Evolutionary conservation across 2,113 vertebrate species (phyloP).

Genomic region (Pseudorectes ferrugineus): DNA sequence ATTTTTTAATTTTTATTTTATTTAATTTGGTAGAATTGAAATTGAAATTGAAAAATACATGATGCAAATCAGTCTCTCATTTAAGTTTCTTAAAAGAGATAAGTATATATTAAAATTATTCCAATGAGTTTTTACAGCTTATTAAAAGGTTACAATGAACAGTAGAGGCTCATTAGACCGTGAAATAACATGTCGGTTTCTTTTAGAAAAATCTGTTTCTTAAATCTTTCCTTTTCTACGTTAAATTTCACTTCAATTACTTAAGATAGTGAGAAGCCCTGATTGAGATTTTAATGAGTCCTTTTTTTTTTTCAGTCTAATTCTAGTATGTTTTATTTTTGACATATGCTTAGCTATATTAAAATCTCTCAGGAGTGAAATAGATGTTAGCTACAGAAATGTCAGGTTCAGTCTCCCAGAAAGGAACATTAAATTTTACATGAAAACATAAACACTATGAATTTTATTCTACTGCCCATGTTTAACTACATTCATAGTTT

Average conservation of each 20-base stretch:
- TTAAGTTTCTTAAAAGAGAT: neutral
- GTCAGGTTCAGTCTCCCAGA: neutral
- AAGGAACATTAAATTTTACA: neutral
- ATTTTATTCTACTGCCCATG: neutral
- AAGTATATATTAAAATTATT: neutral
- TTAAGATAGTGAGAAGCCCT: neutral
- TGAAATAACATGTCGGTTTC: neutral
- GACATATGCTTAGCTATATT: neutral
- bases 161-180: neutral
- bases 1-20: neutral
- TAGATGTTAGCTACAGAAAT: neutral
- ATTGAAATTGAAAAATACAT: neutral
- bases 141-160: neutral
- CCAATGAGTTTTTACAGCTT: neutral
- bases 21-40: neutral
- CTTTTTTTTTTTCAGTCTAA: neutral
- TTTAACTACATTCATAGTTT: neutral
- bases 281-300: neutral
- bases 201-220: neutral
- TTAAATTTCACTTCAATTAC: neutral
- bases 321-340: neutral
- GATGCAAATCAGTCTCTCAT: neutral
- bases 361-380: neutral
- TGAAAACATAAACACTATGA: neutral
- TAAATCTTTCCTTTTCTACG: neutral